Base-by-base conservation (phyloP, 2,797 vertebrate species). In the Schizothorax lantsangensis region DNA sequence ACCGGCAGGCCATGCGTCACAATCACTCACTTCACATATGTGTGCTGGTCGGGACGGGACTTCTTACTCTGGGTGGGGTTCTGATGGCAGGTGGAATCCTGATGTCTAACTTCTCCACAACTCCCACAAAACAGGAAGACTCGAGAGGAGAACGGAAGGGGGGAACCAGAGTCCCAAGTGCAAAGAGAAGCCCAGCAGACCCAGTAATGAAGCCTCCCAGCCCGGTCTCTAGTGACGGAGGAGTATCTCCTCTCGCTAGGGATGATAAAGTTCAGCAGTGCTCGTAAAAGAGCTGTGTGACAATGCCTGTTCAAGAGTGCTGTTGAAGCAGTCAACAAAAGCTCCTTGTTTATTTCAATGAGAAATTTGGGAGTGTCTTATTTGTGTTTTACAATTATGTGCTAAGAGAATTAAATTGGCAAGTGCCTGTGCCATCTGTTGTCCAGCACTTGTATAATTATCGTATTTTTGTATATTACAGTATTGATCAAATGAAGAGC, bases 11-110 rank as follows among this genome's bases (percentile, higher is more conserved):
- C 0, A 64, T 97, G 86, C 96, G 95, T 89, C 97, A 97, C 92
- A 99, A 99, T 77, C 91, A 92, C 64, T 97, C 95, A 30, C 95
- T 98, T 19, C 96, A 96, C 74, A 89, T 95, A 81, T 97, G 97
- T 91, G 95, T 96, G 71, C 93, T 96, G 77, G 95, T 94, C 0
- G 98, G 98, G 38, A 96, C 97, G 0, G 91, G 96, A 79, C 94
- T 99, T 87, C 96, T 97, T 86, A 98, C 97, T 77, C 89, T 98
- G 0, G 98, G 98, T 38, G 97, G 96, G 38, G 94, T 96, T 43
- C 92, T 94, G 0, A 92, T 95, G 91, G 96, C 97, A 40, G 96
- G 94, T 0, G 96, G 96, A 19, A 93, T 97, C 30, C 87, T 97
- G 38, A 95, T 97, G 95, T 96, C 97, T 0, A 92, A 96, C 84